These are phyloP conservation scores for Dendropsophus ebraccatus DNA, from an alignment of 2,113 vertebrate species.

Conservation along the genomic window DNA sequence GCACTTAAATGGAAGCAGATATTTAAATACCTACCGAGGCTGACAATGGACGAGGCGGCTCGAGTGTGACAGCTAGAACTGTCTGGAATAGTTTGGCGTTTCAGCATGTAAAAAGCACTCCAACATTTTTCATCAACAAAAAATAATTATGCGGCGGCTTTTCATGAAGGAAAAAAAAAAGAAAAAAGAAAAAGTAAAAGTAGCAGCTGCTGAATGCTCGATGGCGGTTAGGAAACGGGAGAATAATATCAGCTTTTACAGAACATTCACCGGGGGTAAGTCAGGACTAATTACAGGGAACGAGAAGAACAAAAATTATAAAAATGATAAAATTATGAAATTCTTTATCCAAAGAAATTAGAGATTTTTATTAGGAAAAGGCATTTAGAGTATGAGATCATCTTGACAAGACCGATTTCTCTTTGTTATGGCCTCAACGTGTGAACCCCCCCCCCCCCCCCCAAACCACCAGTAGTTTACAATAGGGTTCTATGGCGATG, in stretches of 20 bases:
- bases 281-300: background rate
- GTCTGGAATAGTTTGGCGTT: constrained; percentile 18
- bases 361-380: background rate
- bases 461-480: no score
- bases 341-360: background rate
- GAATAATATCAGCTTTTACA: background rate
- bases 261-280: background rate
- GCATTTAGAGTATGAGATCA: no score
- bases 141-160: constrained; percentile 43
- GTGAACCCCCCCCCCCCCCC: no score
- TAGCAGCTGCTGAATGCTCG: background rate
- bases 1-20: constrained; percentile 38
- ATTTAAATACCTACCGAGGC: constrained; percentile 48
- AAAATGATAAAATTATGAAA: background rate
- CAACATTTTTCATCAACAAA: constrained; percentile 23
- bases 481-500: no score
- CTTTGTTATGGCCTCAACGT: no score
- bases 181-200: background rate
- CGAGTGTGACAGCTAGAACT: background rate
- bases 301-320: background rate
- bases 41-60: constrained; percentile 43
- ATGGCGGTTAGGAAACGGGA: background rate
- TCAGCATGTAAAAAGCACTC: constrained; percentile 19
- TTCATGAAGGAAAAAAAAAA: no score
- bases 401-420: no score